Base-by-base conservation (phyloP, 2,888 invertebrate genomes). In the Dastarcus helophoroides region DNA sequence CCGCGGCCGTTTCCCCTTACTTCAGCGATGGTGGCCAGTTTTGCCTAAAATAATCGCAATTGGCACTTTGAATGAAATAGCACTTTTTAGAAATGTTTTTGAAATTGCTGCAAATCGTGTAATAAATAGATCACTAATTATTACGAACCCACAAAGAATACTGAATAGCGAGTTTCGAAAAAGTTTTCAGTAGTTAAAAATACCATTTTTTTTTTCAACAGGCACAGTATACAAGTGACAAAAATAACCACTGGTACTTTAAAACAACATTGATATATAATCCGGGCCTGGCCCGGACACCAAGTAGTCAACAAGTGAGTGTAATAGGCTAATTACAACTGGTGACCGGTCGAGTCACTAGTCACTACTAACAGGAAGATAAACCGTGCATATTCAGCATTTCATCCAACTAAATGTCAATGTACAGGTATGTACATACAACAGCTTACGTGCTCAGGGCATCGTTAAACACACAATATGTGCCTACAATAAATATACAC, bases 331-430 rank as follows among this genome's bases (percentile, higher is more conserved):
- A 57, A 55, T 54, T 56, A 53, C 49, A 53, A 53, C 49, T 48
- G 44, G 51, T 50, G 55, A 53, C 53, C 42, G 36, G 22, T 30
- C 37, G 45, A 49, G 54, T 49, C 56, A 51, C 58, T 50, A 56
- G 54, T 56, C 56, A 56, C 58, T 59, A 60, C 56, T 56, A 56
- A 63, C 61, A 63, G 62, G 61, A 62, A 62, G 61, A 56, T 60
- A 58, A 60, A 63, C 62, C 63, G 63, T 63, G 63, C 63, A 60
- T 60, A 54, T 57, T 58, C 58, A 58, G 59, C 58, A 55, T 58
- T 56, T 53, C 53, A 51, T 55, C 50, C 54, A 53, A 54, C 48
- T 48, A 48, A 48, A 44, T 37, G 43, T 48, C 48, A 54, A 51
- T 56, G 54, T 57, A 56, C 56, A 58, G 41, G 22, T 58, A 58